phyloP scores from a whole-genome alignment of 53 echinoderm and acorn worm species.

The Paracentrotus lividus region DNA sequence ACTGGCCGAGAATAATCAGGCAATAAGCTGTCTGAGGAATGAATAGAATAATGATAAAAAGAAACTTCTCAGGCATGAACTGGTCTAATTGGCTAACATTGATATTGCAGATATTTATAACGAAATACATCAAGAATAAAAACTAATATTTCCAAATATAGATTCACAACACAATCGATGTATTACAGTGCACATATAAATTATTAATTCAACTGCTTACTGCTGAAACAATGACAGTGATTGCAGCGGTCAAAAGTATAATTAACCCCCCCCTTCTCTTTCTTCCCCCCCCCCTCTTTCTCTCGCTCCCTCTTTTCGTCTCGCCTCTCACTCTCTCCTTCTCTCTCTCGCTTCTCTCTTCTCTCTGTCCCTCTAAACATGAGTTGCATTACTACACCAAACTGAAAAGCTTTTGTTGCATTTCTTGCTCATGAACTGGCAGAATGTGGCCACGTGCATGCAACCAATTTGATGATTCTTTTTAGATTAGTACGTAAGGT shows the following conservation, averaged over 20 bases:
- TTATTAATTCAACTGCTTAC: too few relatives aligned
- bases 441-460: slow-evolving; percentile 7
- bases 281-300: not conserved
- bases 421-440: not conserved
- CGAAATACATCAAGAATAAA: too few relatives aligned
- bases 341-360: not conserved
- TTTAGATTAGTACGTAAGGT: not conserved
- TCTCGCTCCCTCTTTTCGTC: not conserved
- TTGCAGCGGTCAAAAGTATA: not conserved
- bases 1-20: too few relatives aligned
- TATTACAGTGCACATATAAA: too few relatives aligned
- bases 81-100: too few relatives aligned
- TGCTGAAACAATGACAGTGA: too few relatives aligned
- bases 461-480: not conserved
- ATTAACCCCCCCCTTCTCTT: not conserved
- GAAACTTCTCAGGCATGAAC: too few relatives aligned
- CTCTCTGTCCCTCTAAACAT: not conserved
- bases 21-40: too few relatives aligned
- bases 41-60: too few relatives aligned
- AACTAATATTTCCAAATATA: too few relatives aligned
- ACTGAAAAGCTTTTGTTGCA: not conserved
- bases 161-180: too few relatives aligned
- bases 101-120: too few relatives aligned
- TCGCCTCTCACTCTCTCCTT: not conserved
- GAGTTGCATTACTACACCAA: not conserved